A percentile compares a stretch with the other conserved stretches of the same genome.
Conservation (phyloP, 1,140 invertebrate genomes). For the Heliothis subflexa region DNA sequence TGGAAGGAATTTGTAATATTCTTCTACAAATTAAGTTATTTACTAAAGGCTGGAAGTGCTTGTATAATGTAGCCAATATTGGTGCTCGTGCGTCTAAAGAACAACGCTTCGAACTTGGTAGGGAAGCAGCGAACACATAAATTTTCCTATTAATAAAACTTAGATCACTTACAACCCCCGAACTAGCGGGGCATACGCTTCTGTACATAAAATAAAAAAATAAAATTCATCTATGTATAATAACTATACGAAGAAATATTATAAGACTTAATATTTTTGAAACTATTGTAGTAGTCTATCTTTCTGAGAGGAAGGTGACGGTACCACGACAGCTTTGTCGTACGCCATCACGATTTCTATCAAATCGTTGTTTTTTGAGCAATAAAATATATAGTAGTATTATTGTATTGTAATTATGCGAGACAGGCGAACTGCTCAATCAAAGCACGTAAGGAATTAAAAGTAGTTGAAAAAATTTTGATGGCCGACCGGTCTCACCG, state of each 20-base stretch:
- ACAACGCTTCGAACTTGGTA: slow-evolving; percentile 22
- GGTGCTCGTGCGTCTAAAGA: slow-evolving; percentile 38
- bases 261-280: slow-evolving; percentile 76
- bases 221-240: slow-evolving; percentile 53
- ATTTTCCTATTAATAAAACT: slow-evolving; percentile 36
- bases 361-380: slow-evolving; percentile 64
- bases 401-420: slow-evolving; percentile 55
- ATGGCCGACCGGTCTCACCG: slow-evolving; percentile 50
- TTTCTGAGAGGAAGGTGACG: slow-evolving; percentile 60
- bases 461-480: slow-evolving; percentile 67
- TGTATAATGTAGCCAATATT: slow-evolving; percentile 41
- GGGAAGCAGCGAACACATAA: slow-evolving; percentile 26
- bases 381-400: slow-evolving; percentile 69
- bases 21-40: slow-evolving; percentile 6
- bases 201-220: slow-evolving; percentile 58
- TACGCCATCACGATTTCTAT: slow-evolving; percentile 43
- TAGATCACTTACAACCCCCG: slow-evolving; percentile 16
- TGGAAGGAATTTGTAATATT: slow-evolving; percentile 6
- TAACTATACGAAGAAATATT: slow-evolving; percentile 57
- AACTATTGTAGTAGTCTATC: slow-evolving; percentile 66
- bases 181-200: slow-evolving; percentile 50
- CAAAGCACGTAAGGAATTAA: slow-evolving; percentile 83
- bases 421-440: slow-evolving; percentile 72
- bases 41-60: neutral
- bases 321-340: neutral